Base-by-base conservation (phyloP, 2,888 invertebrate genomes). In the Drosophila maculinotata region DNA sequence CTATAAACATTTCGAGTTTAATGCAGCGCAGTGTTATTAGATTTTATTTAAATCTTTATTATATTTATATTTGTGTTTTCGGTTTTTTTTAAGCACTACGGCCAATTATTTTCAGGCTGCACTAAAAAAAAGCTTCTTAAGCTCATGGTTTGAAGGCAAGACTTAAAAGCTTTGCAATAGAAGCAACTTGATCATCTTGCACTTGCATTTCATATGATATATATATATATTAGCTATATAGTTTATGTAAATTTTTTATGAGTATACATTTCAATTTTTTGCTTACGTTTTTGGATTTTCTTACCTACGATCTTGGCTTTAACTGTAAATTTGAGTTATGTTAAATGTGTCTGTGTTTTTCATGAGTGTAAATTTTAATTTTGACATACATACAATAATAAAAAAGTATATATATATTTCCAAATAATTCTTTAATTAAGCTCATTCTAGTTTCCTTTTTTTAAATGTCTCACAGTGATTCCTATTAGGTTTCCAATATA, bases 151-250 rank as follows among this genome's bases (percentile, higher is more conserved):
- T 65, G 57, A 64, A 66, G 68, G 69, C 80, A 76, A 71, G 59
- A 72, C 67, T 65, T 57, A 64, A 83, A 86, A 87, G 81, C 87
- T 75, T 82, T 82, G 84, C 84, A 73, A 39, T 68, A 41, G 53
- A 85, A 85, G 82, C 79, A 65, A 60, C 35, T 71, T 65, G 30
- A 39, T 57, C 53, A 49, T 41, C 64, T 57, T 58, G 65, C 69
- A 77, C 44, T 75, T 70, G 69, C 63, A 54, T 59, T 64, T 66
- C 47, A 49, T 65, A 64, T 33, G 44, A 69, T 25, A 25, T 33
- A 30, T 17, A 20, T 20, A 39, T 47, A 45, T 57, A 42, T 38
- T 65, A 62, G 49, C 58, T 70, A 36, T 51, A 59, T 56, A 52
- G 35, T 39, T 57, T 48, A 44, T 59, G 35, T 54, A 44, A 35